Evolutionary conservation across 2,888 invertebrate species (phyloP), one percentile per base, ranked within the genome.

Genomic region (Cotesia congregata): DNA sequence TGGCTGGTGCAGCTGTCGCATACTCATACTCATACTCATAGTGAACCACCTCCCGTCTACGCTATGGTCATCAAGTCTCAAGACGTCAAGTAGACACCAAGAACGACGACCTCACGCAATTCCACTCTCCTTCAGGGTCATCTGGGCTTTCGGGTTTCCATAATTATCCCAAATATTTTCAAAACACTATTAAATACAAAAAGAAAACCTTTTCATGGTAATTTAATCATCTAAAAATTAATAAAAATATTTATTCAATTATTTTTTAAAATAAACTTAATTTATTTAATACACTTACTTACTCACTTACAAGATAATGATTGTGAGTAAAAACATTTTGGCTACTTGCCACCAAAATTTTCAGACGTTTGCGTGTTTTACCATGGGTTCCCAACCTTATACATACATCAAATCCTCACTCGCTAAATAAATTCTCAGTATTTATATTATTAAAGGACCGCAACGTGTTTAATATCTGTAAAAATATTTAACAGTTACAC

Each of bases 11-110:
- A 87, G 87, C 87, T 87, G 87, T 85, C 85, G 86, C 83, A 77
- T 83, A 71, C 81, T 76, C 81, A 83, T 85, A 85, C 83, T 17
- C 17, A 76, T 83, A 72, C 81, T 77, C 81, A 84, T 84, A 84
- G 85, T 85, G 86, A 86, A 86, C 84, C 86, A 86, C 86, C 86
- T 86, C 86, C 85, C 84, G 82, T 85, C 82, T 84, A 83, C 84
- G 83, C 85, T 85, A 85, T 85, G 85, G 85, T 85, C 85, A 85
- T 83, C 80, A 82, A 77, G 82, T 78, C 81, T 74, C 74, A 67
- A 70, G 79, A 77, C 65, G 69, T 78, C 74, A 62, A 76, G 76
- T 78, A 64, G 76, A 74, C 77, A 80, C 73, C 75, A 80, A 76
- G 82, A 78, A 81, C 82, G 82, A 79, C 81, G 81, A 82, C 81